phyloP scores from a whole-genome alignment of 2,113 vertebrate genomes.

The Oncorhynchus kisutch region DNA sequence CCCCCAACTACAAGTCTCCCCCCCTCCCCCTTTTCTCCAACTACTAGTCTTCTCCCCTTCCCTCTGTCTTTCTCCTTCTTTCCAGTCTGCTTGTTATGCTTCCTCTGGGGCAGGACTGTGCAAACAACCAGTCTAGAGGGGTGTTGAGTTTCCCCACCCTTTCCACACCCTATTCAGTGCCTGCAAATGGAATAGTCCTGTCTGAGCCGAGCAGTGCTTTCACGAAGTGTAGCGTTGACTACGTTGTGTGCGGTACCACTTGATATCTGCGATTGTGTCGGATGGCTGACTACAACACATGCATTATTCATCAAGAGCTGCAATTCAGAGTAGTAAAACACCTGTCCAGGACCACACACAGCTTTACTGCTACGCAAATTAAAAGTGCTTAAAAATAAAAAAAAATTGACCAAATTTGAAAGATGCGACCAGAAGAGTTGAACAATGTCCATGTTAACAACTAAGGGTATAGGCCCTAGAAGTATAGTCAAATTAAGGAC shows the following conservation, averaged over 20 bases:
- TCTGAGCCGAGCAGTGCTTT: background rate
- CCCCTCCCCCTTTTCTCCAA: no score
- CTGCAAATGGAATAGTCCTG: conserved; percentile 36
- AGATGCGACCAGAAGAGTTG: background rate
- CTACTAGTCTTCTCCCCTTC: no score
- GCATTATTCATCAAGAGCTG: conserved; percentile 54
- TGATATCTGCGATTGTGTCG: conserved; percentile 41
- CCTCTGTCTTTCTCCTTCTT: no score
- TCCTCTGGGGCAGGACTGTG: conserved; percentile 2
- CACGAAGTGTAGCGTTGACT: background rate
- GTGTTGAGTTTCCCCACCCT: background rate
- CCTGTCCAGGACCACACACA: conserved; percentile 27
- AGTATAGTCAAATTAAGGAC: no score
- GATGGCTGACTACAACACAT: conserved; percentile 35
- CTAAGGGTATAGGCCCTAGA: no score
- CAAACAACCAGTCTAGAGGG: conserved; percentile 3
- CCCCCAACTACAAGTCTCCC: no score
- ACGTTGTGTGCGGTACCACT: conserved; percentile 24
- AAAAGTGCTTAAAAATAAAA: background rate
- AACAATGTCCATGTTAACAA: no score
- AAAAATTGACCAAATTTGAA: background rate
- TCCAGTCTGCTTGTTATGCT: background rate
- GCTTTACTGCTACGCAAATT: conserved; percentile 20
- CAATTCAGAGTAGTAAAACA: conserved; percentile 29
- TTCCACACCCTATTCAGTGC: conserved; percentile 12